Conservation (phyloP, 92 coral and sea anemone species). For the Actinostola sp. region DNA sequence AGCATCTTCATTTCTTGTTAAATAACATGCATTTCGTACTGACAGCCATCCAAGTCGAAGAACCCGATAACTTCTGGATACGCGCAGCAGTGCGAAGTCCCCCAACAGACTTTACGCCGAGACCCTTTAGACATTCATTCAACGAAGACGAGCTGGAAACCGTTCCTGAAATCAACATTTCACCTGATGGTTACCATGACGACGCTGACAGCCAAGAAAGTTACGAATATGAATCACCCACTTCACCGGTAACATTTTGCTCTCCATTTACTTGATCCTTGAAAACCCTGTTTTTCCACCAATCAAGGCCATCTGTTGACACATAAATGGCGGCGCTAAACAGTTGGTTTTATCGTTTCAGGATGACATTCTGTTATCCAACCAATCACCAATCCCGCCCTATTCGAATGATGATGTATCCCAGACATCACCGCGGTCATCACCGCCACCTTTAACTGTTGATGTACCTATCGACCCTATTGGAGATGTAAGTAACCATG, state of each 20-base stretch:
- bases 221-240: constrained; percentile 5
- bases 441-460: constrained; percentile 64
- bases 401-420: constrained; percentile 23
- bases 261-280: too few species aligned
- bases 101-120: constrained; percentile 41
- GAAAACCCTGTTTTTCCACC: too few species aligned
- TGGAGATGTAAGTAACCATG: constrained; percentile 43
- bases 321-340: too few species aligned
- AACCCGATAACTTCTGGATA: constrained; percentile 30
- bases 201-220: constrained; percentile 32
- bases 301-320: too few species aligned
- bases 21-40: neutral
- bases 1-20: too few species aligned
- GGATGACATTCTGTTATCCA: neutral
- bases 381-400: constrained; percentile 50
- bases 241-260: constrained; percentile 42
- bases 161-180: constrained; percentile 68
- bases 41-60: constrained; percentile 4
- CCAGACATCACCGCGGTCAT: constrained; percentile 74
- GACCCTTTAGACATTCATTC: constrained; percentile 68
- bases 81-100: constrained; percentile 45
- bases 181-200: constrained; percentile 47
- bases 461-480: constrained; percentile 54
- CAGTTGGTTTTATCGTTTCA: neutral
- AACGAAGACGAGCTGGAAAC: constrained; percentile 67